Conservation (phyloP, 1,140 invertebrate genomes). For the Pseudomyrmex concolor region DNA sequence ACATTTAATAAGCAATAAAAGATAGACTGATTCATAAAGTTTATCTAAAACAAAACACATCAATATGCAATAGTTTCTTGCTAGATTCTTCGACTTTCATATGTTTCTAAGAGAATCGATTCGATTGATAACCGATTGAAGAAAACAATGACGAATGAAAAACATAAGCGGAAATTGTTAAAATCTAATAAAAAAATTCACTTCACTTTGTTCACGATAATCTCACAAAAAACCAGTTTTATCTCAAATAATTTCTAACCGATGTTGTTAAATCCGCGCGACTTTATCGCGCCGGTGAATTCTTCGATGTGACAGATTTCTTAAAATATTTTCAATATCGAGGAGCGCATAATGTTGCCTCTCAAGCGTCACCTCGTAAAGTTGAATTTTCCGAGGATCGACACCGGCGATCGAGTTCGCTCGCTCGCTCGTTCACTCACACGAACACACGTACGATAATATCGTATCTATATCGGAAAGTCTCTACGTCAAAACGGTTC, state of each 20-base stretch:
- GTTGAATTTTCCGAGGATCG: conserved; percentile 57
- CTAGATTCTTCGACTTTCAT: too few relatives aligned
- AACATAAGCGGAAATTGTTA: background rate
- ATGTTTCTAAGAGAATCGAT: background rate
- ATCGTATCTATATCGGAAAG: conserved; percentile 15
- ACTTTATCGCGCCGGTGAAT: conserved; percentile 51
- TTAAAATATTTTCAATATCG: conserved; percentile 61
- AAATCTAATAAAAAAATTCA: background rate
- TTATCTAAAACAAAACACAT: too few relatives aligned
- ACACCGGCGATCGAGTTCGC: conserved; percentile 38
- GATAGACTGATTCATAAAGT: too few relatives aligned
- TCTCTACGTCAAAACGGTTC: conserved; percentile 27
- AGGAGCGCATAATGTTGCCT: conserved; percentile 18
- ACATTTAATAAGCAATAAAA: too few relatives aligned
- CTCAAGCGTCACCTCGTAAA: conserved; percentile 9
- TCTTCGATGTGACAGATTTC: conserved; percentile 45
- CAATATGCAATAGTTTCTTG: too few relatives aligned
- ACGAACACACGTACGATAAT: conserved; percentile 29
- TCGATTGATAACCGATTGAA: background rate
- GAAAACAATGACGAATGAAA: background rate
- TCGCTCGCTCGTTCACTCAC: conserved; percentile 15
- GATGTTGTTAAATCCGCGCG: conserved; percentile 52
- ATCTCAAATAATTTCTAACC: conserved; percentile 27
- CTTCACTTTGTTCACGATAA: background rate
- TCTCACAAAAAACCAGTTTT: conserved; percentile 12